phyloP scores from a whole-genome alignment of 1,140 invertebrate genomes.

The Drosophila cardini region DNA sequence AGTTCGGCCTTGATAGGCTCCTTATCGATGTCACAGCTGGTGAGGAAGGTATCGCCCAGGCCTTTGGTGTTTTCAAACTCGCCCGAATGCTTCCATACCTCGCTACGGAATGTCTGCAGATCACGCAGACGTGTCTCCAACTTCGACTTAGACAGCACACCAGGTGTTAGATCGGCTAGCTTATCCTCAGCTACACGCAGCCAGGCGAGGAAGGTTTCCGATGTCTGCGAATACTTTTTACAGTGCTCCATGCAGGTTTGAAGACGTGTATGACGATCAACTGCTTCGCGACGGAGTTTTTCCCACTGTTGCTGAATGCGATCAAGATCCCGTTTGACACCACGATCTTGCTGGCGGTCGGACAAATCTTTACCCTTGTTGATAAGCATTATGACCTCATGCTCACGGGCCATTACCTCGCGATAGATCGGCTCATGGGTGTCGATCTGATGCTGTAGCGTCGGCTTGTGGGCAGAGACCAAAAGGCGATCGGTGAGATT shows the following conservation, averaged over 20 bases:
- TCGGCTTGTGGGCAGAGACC: conserved; percentile 93
- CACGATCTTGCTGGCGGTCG: conserved; percentile 86
- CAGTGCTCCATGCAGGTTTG: conserved; percentile 97
- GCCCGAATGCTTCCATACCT: conserved; percentile 95
- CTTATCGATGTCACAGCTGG: conserved; percentile 95
- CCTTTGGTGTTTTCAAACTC: conserved; percentile 96
- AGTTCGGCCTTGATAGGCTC: conserved; percentile 94
- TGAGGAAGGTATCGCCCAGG: conserved; percentile 93
- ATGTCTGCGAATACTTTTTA: conserved; percentile 93
- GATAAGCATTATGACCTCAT: conserved; percentile 96
- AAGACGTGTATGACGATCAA: conserved; percentile 93
- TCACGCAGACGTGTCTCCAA: conserved; percentile 96
- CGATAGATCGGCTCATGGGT: conserved; percentile 95
- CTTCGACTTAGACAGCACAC: conserved; percentile 93
- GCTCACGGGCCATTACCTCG: conserved; percentile 94
- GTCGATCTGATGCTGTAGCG: conserved; percentile 93
- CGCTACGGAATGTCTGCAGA: conserved; percentile 95
- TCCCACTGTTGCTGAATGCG: conserved; percentile 96
- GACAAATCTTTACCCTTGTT: conserved; percentile 94
- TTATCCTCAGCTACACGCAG: conserved; percentile 94
- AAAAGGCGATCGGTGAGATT: conserved; percentile 91
- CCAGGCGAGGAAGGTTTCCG: conserved; percentile 95
- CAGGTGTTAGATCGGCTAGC: conserved; percentile 91
- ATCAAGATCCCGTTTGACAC: conserved; percentile 90
- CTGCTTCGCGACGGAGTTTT: conserved; percentile 92